Evolutionary conservation across 1,140 invertebrate species (phyloP).

Genomic region (Aphis gossypii): DNA sequence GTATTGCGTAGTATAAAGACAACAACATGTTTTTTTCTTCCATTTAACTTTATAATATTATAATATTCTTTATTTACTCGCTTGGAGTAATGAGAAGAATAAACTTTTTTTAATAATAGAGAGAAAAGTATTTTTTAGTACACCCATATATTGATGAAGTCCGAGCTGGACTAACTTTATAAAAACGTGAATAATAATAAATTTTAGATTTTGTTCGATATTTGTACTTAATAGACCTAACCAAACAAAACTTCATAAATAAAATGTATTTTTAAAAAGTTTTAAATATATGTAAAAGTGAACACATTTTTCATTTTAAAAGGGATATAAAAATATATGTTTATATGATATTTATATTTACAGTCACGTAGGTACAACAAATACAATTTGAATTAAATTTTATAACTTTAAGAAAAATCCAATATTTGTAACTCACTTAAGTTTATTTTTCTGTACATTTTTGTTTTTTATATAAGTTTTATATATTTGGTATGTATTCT

Average conservation of each 20-base stretch:
- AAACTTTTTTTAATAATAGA: not conserved
- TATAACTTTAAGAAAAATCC: not conserved
- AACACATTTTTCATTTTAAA: not conserved
- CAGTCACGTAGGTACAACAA: not conserved
- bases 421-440: not conserved
- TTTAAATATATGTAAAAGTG: not conserved
- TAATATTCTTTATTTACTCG: not conserved
- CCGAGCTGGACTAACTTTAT: not conserved
- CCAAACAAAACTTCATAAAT: not conserved
- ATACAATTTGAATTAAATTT: conserved; percentile 27
- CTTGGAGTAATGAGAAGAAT: not conserved
- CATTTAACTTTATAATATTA: conserved; percentile 14
- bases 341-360: not conserved
- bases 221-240: not conserved
- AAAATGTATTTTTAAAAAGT: not conserved
- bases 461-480: not conserved
- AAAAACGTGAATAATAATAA: not conserved
- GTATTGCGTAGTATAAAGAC: not conserved
- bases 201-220: not conserved
- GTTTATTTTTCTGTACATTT: not conserved
- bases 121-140: not conserved
- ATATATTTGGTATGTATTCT: not conserved
- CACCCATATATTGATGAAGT: not conserved
- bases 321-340: not conserved
- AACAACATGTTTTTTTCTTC: not conserved